These are phyloP conservation scores for Dryomyza anilis DNA, from an alignment of 2,888 invertebrate species.

Conservation along the genomic window DNA sequence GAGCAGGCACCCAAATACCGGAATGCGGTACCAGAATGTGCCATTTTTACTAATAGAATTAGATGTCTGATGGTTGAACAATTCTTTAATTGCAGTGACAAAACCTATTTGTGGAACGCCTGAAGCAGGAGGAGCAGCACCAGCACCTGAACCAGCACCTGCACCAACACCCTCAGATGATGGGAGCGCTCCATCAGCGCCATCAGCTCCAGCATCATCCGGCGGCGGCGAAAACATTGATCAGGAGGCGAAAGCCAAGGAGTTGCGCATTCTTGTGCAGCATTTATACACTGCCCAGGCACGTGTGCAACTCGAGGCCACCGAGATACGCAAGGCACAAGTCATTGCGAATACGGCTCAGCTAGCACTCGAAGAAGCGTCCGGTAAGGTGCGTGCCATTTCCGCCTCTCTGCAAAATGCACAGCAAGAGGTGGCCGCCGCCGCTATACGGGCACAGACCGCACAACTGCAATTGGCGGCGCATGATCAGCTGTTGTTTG, in stretches of 20 bases:
- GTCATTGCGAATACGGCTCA: slow-evolving; percentile 56
- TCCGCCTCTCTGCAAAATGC: slow-evolving; percentile 56
- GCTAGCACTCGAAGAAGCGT: slow-evolving; percentile 54
- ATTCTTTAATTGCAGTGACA: neutral
- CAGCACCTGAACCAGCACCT: neutral
- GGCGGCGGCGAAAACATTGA: slow-evolving; percentile 11
- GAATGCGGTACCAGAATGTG: slow-evolving; percentile 26
- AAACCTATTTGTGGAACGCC: neutral
- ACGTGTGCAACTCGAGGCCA: slow-evolving; percentile 59
- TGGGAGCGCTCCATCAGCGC: neutral
- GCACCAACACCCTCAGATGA: neutral
- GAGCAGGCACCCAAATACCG: slow-evolving; percentile 19
- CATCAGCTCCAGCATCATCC: neutral
- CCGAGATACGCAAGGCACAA: slow-evolving; percentile 58
- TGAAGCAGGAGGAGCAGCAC: neutral
- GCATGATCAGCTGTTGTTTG: slow-evolving; percentile 60
- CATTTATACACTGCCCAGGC: slow-evolving; percentile 59
- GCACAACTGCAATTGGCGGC: slow-evolving; percentile 60
- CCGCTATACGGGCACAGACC: slow-evolving; percentile 59
- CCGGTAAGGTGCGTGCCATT: slow-evolving; percentile 57
- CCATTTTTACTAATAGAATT: too few species aligned
- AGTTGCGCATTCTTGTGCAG: slow-evolving; percentile 52
- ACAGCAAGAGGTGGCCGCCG: slow-evolving; percentile 58
- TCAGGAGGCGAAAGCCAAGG: slow-evolving; percentile 35
- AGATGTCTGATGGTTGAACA: too few species aligned